These are phyloP conservation scores for Chloroclysta siterata DNA, from an alignment of 2,888 invertebrate genomes.

Conservation along the genomic window DNA sequence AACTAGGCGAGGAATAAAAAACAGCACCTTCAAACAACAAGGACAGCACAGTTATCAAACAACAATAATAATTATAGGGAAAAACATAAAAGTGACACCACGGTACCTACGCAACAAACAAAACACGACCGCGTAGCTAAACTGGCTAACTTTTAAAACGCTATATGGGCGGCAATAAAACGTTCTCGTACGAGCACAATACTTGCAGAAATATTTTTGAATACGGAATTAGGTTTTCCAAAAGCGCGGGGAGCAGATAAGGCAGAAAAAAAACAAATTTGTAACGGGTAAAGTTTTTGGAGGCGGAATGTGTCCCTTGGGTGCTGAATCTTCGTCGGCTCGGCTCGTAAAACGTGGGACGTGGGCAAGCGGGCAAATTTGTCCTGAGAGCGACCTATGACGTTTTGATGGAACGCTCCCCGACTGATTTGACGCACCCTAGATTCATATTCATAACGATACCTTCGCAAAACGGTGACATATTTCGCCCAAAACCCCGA, in stretches of 20 bases:
- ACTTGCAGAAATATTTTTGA: constrained; percentile 85
- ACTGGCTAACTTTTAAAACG: constrained; percentile 83
- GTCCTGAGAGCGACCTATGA: constrained; percentile 84
- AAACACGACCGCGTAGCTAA: constrained; percentile 69
- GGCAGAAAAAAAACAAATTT: constrained; percentile 85
- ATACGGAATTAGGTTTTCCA: constrained; percentile 85
- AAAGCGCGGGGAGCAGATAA: constrained; percentile 84
- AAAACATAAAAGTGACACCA: constrained; percentile 63
- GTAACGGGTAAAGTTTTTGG: constrained; percentile 85
- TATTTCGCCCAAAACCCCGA: constrained; percentile 62
- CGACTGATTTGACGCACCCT: constrained; percentile 78
- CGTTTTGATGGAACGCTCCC: constrained; percentile 83
- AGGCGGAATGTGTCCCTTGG: constrained; percentile 84
- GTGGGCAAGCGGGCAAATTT: constrained; percentile 84
- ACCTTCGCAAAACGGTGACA: constrained; percentile 65
- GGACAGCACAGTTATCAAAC: constrained; percentile 69
- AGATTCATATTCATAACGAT: constrained; percentile 83
- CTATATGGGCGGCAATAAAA: constrained; percentile 84
- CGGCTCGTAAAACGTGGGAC: constrained; percentile 83
- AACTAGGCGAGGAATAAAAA: constrained; percentile 37
- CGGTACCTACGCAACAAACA: constrained; percentile 50
- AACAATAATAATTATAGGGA: constrained; percentile 75
- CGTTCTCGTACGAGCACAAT: constrained; percentile 82
- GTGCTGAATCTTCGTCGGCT: constrained; percentile 85
- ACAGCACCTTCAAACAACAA: constrained; percentile 46